Evolutionary conservation across 2,113 vertebrate genomes (phyloP).

Genomic region (Leucoraja erinaceus): DNA sequence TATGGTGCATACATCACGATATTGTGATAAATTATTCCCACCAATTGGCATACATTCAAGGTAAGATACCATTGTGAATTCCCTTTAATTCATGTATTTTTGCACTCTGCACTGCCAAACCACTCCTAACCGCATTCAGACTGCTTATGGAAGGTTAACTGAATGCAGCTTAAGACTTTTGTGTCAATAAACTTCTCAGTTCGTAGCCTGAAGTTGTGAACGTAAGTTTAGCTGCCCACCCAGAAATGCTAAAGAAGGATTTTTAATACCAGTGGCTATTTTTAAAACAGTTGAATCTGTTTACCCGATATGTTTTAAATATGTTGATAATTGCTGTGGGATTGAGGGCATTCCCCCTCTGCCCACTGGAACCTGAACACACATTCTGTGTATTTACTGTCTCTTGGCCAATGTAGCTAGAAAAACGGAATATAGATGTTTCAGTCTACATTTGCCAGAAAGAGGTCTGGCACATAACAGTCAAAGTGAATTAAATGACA

Average conservation of each 20-base stretch:
- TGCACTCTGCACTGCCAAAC: not conserved
- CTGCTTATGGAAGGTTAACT: not conserved
- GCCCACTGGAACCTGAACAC: not conserved
- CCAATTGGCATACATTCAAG: not conserved
- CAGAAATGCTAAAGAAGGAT: not conserved
- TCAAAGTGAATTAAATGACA: not conserved
- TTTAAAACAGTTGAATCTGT: not conserved
- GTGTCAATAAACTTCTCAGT: not conserved
- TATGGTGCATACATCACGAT: not conserved
- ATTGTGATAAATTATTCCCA: not conserved
- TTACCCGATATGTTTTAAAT: not conserved
- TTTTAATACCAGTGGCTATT: not conserved
- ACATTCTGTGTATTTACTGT: not conserved
- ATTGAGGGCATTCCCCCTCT: not conserved
- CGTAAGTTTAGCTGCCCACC: not conserved
- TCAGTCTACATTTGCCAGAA: slow-evolving; percentile 25
- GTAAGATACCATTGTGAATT: not conserved
- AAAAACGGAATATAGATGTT: not conserved
- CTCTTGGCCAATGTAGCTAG: not conserved
- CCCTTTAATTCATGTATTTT: not conserved
- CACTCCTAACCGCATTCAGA: not conserved
- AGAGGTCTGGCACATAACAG: not conserved
- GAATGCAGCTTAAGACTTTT: not conserved
- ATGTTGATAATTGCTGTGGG: not conserved
- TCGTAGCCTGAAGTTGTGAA: not conserved